Percentiles rank a stretch among this genome's conserved stretches.
Evolutionary conservation across 1,140 invertebrate species (phyloP).

Genomic region (Druon quercuslanigerum): DNA sequence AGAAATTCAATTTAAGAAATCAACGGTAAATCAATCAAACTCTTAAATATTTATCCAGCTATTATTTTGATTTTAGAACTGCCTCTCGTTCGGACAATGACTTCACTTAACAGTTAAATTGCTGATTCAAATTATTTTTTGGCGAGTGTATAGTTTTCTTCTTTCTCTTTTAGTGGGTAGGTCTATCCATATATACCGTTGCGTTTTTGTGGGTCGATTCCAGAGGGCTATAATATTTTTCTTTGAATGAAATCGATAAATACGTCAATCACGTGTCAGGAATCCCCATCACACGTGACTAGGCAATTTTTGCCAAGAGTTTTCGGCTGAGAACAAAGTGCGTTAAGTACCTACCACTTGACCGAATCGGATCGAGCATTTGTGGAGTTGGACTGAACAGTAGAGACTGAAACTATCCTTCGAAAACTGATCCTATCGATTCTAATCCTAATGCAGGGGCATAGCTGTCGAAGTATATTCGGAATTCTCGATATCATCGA

Average conservation of each 20-base stretch:
- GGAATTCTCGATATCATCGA: too few relatives aligned
- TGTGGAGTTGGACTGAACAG: neutral
- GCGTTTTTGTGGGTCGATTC: slow-evolving; percentile 21
- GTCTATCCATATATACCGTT: neutral
- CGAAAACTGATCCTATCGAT: neutral
- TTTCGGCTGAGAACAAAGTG: slow-evolving; percentile 7
- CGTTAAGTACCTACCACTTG: slow-evolving; percentile 15
- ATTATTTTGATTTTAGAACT: neutral
- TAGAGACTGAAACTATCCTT: neutral
- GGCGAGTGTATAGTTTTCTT: neutral
- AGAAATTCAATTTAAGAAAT: too few relatives aligned
- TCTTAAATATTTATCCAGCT: neutral
- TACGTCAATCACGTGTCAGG: slow-evolving; percentile 24
- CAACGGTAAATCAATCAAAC: too few relatives aligned
- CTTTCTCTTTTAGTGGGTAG: neutral
- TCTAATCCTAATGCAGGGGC: neutral
- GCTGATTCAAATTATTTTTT: neutral
- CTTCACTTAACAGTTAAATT: slow-evolving; percentile 5
- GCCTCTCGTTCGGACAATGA: neutral
- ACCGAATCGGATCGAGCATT: slow-evolving; percentile 26
- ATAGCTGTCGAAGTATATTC: too few relatives aligned
- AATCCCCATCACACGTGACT: slow-evolving; percentile 27
- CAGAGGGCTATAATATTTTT: slow-evolving; percentile 3
- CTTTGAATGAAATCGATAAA: slow-evolving; percentile 22
- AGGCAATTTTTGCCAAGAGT: slow-evolving; percentile 17